Percentiles rank a stretch among this genome's conserved stretches.
phyloP scores from a whole-genome alignment of 2,797 vertebrate species.

The Rhinatrema bivittatum region DNA sequence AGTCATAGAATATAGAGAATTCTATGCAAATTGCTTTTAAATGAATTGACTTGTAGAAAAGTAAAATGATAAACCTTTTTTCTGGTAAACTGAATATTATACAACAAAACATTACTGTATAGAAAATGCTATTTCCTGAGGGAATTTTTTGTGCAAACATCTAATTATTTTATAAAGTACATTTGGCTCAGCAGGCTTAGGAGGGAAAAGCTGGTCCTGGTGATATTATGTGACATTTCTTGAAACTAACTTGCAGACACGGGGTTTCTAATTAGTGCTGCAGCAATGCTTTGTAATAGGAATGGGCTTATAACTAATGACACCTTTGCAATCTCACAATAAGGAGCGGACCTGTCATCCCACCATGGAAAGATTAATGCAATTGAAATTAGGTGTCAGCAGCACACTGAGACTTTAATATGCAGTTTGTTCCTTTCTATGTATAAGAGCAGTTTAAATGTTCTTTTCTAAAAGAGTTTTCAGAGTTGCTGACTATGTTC shows the following conservation, averaged over 20 bases:
- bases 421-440: constrained; percentile 2
- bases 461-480: not conserved
- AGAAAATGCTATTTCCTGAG: not conserved
- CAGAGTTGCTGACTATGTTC: not conserved
- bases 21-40: too few species aligned
- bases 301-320: not conserved
- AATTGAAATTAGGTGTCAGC: not conserved
- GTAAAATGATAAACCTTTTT: too few species aligned
- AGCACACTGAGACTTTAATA: not conserved
- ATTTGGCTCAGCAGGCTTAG: not conserved
- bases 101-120: too few species aligned
- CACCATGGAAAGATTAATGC: not conserved
- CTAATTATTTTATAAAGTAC: constrained; percentile 1
- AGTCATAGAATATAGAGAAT: too few species aligned
- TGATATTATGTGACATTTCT: not conserved
- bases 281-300: not conserved
- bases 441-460: not conserved
- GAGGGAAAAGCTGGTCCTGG: not conserved
- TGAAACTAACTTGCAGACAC: not conserved
- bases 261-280: not conserved
- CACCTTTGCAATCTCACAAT: not conserved
- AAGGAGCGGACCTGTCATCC: not conserved
- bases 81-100: too few species aligned
- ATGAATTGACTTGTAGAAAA: too few species aligned
- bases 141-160: not conserved